Evolutionary conservation across 2,888 invertebrate species (phyloP).

Genomic region (Oscheius sp.): DNA sequence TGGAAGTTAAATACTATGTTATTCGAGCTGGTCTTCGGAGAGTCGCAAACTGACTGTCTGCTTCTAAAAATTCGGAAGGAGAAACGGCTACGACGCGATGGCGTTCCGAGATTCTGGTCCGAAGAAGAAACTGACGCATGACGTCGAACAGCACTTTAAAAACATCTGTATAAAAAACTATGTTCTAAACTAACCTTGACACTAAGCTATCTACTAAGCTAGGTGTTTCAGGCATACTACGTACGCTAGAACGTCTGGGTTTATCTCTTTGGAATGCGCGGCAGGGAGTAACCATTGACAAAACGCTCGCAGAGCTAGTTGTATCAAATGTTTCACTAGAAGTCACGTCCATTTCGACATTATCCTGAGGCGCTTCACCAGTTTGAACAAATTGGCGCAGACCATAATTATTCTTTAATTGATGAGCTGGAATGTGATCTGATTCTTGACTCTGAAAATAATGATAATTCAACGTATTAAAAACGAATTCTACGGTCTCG

Average conservation of each 20-base stretch:
- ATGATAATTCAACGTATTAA: background rate
- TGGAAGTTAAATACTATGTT: constrained; percentile 8
- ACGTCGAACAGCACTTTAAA: too few relatives aligned
- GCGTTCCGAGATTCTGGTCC: too few relatives aligned
- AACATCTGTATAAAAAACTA: too few relatives aligned
- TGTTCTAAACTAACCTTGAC: background rate
- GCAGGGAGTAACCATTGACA: constrained; percentile 20
- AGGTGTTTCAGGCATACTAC: constrained; percentile 26
- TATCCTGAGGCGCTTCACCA: background rate
- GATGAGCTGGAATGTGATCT: background rate
- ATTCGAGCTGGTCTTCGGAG: constrained; percentile 1
- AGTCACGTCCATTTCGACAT: background rate
- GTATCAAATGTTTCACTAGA: background rate
- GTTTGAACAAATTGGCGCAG: constrained; percentile 6
- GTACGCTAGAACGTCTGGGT: constrained; percentile 9
- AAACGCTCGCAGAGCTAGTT: background rate
- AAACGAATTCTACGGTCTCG: background rate
- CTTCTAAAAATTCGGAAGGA: background rate
- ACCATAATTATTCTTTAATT: constrained; percentile 1
- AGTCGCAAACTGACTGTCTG: background rate
- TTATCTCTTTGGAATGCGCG: constrained; percentile 10
- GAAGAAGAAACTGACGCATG: too few relatives aligned
- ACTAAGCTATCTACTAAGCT: background rate
- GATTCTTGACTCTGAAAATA: constrained; percentile 18
- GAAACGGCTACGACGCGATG: background rate